Evolutionary conservation across 2,888 invertebrate species (phyloP).

Genomic region (Rhorus exstirpatorius): DNA sequence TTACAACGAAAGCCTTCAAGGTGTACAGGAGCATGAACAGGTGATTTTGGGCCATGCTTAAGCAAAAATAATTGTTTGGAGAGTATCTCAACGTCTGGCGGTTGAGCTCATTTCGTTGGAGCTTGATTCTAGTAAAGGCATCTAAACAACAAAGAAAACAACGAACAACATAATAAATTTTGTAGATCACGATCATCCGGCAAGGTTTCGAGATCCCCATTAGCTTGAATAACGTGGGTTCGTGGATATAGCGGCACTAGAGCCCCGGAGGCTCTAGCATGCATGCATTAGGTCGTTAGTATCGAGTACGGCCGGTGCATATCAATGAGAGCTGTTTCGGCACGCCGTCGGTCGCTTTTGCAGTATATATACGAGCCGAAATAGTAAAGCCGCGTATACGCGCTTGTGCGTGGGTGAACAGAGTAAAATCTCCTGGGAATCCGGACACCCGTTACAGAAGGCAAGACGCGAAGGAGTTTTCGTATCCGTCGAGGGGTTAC

Average conservation of each 20-base stretch:
- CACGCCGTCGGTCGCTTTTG: slow-evolving; percentile 58
- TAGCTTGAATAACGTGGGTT: slow-evolving; percentile 53
- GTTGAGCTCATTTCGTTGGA: neutral
- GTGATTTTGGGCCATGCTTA: no score
- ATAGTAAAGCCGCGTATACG: slow-evolving; percentile 39
- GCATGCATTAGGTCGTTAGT: slow-evolving; percentile 81
- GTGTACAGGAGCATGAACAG: no score
- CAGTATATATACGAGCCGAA: slow-evolving; percentile 36
- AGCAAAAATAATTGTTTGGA: neutral
- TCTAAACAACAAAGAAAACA: slow-evolving; percentile 22
- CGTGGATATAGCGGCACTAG: slow-evolving; percentile 60
- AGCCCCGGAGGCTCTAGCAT: slow-evolving; percentile 58
- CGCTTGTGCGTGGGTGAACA: slow-evolving; percentile 70
- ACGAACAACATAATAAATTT: slow-evolving; percentile 45
- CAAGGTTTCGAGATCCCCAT: slow-evolving; percentile 36
- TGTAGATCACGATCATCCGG: slow-evolving; percentile 55
- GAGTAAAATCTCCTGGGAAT: slow-evolving; percentile 84
- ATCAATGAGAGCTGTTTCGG: slow-evolving; percentile 83
- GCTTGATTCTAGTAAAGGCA: neutral
- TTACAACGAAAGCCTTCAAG: no score
- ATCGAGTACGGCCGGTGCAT: slow-evolving; percentile 84
- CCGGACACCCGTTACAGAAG: slow-evolving; percentile 80
- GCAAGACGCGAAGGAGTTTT: slow-evolving; percentile 60
- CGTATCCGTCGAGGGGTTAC: slow-evolving; percentile 50
- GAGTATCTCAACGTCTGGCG: neutral